Conservation (phyloP, 2,113 vertebrate genomes). For the Gyps fulvus region DNA sequence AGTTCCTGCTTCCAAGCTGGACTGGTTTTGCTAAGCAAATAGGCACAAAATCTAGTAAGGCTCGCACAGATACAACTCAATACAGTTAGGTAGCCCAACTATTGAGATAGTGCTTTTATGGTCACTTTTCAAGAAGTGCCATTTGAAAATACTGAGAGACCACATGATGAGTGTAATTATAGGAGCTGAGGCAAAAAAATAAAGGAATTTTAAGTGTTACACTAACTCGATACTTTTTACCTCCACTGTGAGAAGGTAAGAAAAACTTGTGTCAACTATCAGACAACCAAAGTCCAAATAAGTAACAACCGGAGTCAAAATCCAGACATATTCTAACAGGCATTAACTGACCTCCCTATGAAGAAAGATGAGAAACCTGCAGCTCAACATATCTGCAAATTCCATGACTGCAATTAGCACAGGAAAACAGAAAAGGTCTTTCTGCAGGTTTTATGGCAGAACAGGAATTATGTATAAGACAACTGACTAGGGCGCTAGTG, state of each 20-base stretch:
- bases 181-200: not conserved
- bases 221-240: not conserved
- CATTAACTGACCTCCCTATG: not conserved
- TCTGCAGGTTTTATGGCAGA: not conserved
- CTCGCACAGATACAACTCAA: not conserved
- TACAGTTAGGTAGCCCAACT: not conserved
- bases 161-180: not conserved
- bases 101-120: not conserved
- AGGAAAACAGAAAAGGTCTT: not conserved
- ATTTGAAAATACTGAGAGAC: not conserved
- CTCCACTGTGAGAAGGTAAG: not conserved
- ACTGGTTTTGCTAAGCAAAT: not conserved
- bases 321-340: not conserved
- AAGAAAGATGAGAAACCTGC: not conserved
- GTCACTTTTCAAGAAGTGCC: not conserved
- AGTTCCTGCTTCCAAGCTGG: not conserved
- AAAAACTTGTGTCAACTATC: not conserved
- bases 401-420: not conserved
- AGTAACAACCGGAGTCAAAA: not conserved
- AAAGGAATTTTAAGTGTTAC: not conserved
- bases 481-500: not conserved
- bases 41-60: not conserved
- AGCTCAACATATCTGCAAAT: not conserved
- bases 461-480: not conserved
- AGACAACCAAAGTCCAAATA: not conserved